A percentile compares a stretch with the other conserved stretches of the same genome.
phyloP scores from a whole-genome alignment of 2,797 vertebrate genomes.

The Onychomys torridus region DNA sequence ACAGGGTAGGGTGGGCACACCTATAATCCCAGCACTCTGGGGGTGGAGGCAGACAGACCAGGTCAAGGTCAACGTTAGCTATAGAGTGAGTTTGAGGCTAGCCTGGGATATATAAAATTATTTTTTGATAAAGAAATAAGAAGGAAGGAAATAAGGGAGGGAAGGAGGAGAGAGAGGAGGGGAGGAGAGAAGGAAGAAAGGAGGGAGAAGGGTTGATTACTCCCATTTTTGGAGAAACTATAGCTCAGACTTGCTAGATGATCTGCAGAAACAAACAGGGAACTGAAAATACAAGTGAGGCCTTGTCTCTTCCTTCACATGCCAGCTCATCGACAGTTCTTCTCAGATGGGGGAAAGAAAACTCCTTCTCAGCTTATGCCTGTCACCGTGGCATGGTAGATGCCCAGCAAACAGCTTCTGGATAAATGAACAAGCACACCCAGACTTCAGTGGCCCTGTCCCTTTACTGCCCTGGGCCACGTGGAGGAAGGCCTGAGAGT shows the following conservation, averaged over 20 bases:
- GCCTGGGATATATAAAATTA: not conserved
- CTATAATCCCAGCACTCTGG: not conserved
- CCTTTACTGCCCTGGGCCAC: not conserved
- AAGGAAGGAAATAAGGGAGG: not conserved
- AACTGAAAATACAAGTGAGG: not conserved
- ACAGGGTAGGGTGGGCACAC: not conserved
- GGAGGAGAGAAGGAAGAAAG: rapidly evolving
- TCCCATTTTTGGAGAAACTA: not conserved
- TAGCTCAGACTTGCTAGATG: not conserved
- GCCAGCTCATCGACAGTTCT: not conserved
- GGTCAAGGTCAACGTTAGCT: not conserved
- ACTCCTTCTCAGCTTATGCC: not conserved
- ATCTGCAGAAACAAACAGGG: not conserved
- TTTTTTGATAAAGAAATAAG: not conserved
- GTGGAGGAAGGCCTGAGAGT: not conserved
- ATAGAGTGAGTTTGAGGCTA: not conserved
- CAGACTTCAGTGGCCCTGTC: not conserved
- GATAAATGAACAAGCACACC: not conserved
- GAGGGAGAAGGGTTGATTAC: too few species aligned
- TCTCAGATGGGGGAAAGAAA: not conserved
- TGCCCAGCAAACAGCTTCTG: not conserved
- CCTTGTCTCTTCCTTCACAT: not conserved
- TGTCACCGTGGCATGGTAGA: not conserved
- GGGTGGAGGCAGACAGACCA: not conserved
- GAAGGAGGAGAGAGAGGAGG: not conserved